Conservation (phyloP, 2,113 vertebrate genomes). For the Alosa alosa region DNA sequence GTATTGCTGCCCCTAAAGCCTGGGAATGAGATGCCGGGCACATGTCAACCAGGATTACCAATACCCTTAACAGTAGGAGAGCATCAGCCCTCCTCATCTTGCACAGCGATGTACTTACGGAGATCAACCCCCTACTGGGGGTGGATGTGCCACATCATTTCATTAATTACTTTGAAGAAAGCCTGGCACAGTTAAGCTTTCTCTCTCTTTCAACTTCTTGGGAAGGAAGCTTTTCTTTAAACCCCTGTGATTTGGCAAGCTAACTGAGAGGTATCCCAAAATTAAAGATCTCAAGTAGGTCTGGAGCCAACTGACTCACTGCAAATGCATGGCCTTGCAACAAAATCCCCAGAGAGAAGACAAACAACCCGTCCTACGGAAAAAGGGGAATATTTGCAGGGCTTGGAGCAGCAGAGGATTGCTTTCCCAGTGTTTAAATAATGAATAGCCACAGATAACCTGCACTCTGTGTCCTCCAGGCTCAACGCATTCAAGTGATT, state of each 20-base stretch:
- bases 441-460: constrained; percentile 30
- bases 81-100: not conserved
- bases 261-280: constrained; percentile 30
- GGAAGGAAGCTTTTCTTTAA: constrained; percentile 22
- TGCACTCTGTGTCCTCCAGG: not conserved
- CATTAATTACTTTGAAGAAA: constrained; percentile 28
- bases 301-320: not conserved
- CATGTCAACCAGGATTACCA: constrained; percentile 2
- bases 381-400: not conserved
- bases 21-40: not conserved
- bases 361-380: not conserved
- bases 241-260: constrained; percentile 24
- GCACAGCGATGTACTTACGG: not conserved
- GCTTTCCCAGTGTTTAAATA: constrained; percentile 36
- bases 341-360: not conserved
- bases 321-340: constrained; percentile 8
- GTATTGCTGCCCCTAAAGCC: not conserved
- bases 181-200: constrained; percentile 21
- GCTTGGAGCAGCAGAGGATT: constrained; percentile 20
- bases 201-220: constrained; percentile 20
- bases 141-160: not conserved
- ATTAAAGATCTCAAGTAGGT: constrained; percentile 35
- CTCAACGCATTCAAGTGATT: not conserved
- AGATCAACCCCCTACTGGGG: constrained; percentile 25
- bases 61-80: not conserved